phyloP scores from a whole-genome alignment of 2,113 vertebrate species.

The Otocyon megalotis region DNA sequence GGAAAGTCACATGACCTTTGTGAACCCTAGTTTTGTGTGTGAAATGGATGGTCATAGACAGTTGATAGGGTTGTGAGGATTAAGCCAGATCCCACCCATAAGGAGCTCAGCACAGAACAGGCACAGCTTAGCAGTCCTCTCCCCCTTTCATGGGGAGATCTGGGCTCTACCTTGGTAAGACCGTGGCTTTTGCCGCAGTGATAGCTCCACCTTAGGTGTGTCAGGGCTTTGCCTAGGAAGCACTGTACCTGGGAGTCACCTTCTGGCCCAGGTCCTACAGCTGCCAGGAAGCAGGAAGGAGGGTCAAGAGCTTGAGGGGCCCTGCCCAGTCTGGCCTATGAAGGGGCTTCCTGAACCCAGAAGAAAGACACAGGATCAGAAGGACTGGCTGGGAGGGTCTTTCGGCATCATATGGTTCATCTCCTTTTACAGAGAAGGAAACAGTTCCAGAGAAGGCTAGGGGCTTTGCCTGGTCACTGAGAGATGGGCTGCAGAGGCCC shows the following conservation, averaged over 20 bases:
- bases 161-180: not conserved
- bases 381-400: not conserved
- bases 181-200: too few relatives aligned
- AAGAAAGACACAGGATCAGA: not conserved
- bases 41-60: not conserved
- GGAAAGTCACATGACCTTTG: not conserved
- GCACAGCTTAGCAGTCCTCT: not conserved
- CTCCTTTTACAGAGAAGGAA: slow-evolving; percentile 14
- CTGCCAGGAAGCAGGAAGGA: not conserved
- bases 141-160: not conserved
- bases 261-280: rapidly evolving
- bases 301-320: not conserved
- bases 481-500: not conserved
- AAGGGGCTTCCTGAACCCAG: not conserved
- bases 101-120: not conserved
- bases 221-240: not conserved
- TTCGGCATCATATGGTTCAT: not conserved
- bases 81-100: not conserved
- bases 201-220: not conserved
- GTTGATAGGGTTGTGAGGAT: not conserved
- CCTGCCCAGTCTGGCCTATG: not conserved
- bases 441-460: slow-evolving; percentile 24
- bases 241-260: not conserved
- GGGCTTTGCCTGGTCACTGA: not conserved
- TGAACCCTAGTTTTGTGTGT: not conserved